A percentile compares a stretch with the other conserved stretches of the same genome.
Evolutionary conservation across 2,113 vertebrate species (phyloP).

Genomic region (Vulpes ferrilata): DNA sequence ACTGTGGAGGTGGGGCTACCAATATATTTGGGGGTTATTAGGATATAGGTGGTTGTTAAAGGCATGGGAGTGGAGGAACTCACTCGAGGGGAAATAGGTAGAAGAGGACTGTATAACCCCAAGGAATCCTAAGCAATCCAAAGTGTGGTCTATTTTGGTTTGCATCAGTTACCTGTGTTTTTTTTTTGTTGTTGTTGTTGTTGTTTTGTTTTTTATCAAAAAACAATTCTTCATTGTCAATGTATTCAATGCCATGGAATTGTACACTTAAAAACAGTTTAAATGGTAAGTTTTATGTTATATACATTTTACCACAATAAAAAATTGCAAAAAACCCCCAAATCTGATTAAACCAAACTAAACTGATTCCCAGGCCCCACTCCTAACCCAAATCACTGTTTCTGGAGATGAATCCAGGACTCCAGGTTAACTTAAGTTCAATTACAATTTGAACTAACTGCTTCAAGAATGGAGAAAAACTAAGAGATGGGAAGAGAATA

Average conservation of each 20-base stretch:
- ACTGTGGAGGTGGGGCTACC: not conserved
- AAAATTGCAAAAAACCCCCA: not conserved
- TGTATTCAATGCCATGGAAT: slow-evolving; percentile 4
- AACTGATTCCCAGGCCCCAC: not conserved
- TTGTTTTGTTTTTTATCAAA: not conserved
- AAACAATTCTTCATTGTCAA: not conserved
- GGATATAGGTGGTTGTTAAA: not conserved
- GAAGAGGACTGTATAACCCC: not conserved
- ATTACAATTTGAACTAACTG: slow-evolving; percentile 5
- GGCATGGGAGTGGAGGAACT: not conserved
- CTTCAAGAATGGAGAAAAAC: slow-evolving; percentile 16
- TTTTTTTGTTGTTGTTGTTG: not conserved
- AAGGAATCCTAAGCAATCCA: not conserved
- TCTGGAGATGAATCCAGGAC: not conserved
- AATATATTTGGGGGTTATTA: not conserved
- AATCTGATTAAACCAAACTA: not conserved
- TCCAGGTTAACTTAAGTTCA: not conserved
- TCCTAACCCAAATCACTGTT: not conserved
- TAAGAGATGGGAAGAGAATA: not conserved
- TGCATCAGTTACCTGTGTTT: not conserved
- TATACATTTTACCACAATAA: not conserved
- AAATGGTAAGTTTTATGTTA: slow-evolving; percentile 29
- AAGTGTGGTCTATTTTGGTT: not conserved
- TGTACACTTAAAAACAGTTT: not conserved
- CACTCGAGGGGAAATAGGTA: not conserved